Evolutionary conservation across 2,888 invertebrate genomes (phyloP).

Genomic region (Tubulanus polymorphus): DNA sequence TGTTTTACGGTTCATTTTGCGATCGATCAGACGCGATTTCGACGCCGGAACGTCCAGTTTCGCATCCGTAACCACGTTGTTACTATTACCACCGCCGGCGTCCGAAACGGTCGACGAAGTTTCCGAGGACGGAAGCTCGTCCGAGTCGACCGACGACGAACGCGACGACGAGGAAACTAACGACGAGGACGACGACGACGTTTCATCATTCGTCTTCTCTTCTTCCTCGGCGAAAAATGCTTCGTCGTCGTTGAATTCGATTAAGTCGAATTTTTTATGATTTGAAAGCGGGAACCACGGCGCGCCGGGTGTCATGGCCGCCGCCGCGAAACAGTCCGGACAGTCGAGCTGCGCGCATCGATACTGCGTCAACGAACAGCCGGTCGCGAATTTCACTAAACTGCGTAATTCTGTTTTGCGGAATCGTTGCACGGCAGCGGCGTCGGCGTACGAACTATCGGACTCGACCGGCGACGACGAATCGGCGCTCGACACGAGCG

Average conservation of each 20-base stretch:
- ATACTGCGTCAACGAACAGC: conserved; percentile 41
- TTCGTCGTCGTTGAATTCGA: not conserved
- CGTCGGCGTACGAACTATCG: conserved; percentile 12
- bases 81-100: too few relatives aligned
- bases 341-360: conserved; percentile 41
- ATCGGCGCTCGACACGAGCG: conserved; percentile 36
- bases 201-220: not conserved
- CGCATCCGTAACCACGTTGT: too few relatives aligned
- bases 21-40: not conserved
- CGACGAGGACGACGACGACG: not conserved
- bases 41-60: not conserved
- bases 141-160: not conserved
- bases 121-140: not conserved
- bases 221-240: not conserved
- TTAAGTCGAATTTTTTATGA: too few relatives aligned
- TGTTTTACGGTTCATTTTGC: not conserved
- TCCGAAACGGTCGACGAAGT: not conserved
- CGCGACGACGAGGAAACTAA: not conserved
- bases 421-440: conserved; percentile 24
- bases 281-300: too few relatives aligned
- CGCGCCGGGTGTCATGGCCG: not conserved
- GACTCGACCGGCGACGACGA: not conserved
- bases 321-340: conserved; percentile 33
- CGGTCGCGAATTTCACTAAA: conserved; percentile 41
- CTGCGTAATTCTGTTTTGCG: conserved; percentile 35